Evolutionary conservation across 2,797 vertebrate species (phyloP), one percentile per base, ranked within the genome.

Genomic region (Cottoperca gobio): DNA sequence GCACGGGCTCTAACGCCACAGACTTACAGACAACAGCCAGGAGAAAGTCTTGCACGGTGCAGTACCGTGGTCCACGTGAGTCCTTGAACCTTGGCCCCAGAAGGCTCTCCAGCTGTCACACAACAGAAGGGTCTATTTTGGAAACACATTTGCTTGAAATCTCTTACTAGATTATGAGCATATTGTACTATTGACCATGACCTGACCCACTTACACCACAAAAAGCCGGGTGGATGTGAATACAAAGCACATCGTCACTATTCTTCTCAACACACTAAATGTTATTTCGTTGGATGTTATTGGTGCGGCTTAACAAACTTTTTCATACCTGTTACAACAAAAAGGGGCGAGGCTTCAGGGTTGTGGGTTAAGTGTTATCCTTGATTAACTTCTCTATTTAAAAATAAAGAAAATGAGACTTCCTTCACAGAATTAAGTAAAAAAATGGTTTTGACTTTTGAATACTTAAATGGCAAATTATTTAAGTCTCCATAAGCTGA

Each of bases 51-150:
- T 28, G 50, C 76, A 12, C 2, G 70, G 40, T 65, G 23, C 66
- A 67, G 78, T 52, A 23, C 65, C 77, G 17, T 3, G 24, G 42
- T 60, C 73, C 77, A 72, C 2, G 62, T 75, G 78, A 86, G 81
- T 55, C 81, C 78, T 83, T 91, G 89, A 89, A 87, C 83, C 53
- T 40, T 70, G 60, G 76, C 59, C 81, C 33, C 8, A 26, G 76
- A 89, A 69, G 65, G 45, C 60, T 78, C 62, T 76, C 75, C 73
- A 84, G 83, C 83, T 80, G 74, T 86, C 82, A 72, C 76, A 63
- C 70, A 82, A 79, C 76, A 84, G 57, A 69, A 61, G 42, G 39
- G 21, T 88, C 75, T 89, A 82, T 90, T 90, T 89, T 89, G 76
- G 81, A 85, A 84, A 74, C 68, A 69, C 78, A 73, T 75, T 77